Evolutionary conservation across 2,888 invertebrate species (phyloP).

Genomic region (Andrena flavipes): DNA sequence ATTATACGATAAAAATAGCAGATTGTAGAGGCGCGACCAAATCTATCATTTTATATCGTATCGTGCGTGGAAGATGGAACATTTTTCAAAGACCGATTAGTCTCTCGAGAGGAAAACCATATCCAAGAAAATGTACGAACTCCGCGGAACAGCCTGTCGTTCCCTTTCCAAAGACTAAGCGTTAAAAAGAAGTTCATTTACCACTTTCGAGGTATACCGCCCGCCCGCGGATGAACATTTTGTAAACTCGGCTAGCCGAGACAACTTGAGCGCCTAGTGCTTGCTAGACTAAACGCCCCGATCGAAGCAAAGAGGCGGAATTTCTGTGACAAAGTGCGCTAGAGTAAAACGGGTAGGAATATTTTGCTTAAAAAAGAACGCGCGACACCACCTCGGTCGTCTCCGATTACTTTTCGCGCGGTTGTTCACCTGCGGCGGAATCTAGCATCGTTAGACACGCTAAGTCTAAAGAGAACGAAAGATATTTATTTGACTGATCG

Average conservation of each 20-base stretch:
- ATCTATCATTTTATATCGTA: conserved; percentile 69
- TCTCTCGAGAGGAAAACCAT: conserved; percentile 43
- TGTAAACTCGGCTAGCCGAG: conserved; percentile 22
- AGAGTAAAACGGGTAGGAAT: conserved; percentile 42
- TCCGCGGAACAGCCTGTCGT: conserved; percentile 12
- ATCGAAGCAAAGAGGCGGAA: conserved; percentile 6
- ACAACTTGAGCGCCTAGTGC: conserved; percentile 32
- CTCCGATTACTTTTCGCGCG: conserved; percentile 37
- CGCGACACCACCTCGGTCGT: conserved; percentile 4
- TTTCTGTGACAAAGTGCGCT: conserved; percentile 27
- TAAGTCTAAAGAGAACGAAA: conserved; percentile 54
- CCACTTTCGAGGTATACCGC: conserved; percentile 8
- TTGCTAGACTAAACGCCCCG: conserved; percentile 25
- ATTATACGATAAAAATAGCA: conserved; percentile 56
- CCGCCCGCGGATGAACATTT: conserved; percentile 32
- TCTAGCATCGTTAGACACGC: conserved; percentile 44
- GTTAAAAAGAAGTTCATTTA: conserved; percentile 6
- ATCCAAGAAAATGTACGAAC: conserved; percentile 29
- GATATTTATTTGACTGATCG: conserved; percentile 81
- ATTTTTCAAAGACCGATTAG: conserved; percentile 20
- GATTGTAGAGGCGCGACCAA: conserved; percentile 68
- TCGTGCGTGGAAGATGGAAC: conserved; percentile 24
- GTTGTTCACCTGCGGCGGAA: conserved; percentile 15
- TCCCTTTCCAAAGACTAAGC: conserved; percentile 60
- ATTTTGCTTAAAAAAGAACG: conserved; percentile 41